Evolutionary conservation across 2,113 vertebrate species (phyloP).

Genomic region (Notiomystis cincta): DNA sequence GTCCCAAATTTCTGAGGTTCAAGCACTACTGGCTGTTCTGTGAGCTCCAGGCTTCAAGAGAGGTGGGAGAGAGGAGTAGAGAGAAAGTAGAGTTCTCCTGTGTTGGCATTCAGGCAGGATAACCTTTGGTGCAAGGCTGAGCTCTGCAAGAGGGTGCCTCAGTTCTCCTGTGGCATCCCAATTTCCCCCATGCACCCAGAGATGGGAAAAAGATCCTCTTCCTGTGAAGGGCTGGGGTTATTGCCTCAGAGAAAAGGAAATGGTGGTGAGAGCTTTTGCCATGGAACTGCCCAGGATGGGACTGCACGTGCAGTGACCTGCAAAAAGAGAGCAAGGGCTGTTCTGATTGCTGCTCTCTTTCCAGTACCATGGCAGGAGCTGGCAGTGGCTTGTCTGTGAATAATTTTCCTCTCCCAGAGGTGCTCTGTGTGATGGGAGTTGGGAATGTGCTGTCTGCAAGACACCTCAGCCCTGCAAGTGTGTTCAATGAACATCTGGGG

Average conservation of each 20-base stretch:
- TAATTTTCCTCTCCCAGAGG: neutral
- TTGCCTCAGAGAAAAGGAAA: neutral
- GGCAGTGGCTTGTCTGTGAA: rapidly evolving
- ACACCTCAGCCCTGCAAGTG: neutral
- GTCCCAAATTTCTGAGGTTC: neutral
- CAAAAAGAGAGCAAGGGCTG: neutral
- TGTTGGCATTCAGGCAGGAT: neutral
- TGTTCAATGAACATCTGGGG: neutral
- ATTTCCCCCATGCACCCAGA: neutral
- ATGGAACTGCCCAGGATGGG: neutral
- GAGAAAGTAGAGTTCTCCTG: neutral
- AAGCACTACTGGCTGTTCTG: neutral
- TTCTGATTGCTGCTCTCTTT: neutral
- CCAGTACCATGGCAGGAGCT: neutral
- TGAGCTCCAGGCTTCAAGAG: neutral
- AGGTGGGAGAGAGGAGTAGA: neutral
- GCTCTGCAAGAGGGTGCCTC: neutral
- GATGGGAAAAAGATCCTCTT: neutral
- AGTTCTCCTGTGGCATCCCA: neutral
- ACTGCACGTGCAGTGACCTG: neutral
- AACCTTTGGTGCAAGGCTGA: neutral
- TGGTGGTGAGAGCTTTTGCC: neutral
- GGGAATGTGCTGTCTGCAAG: neutral
- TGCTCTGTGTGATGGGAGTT: neutral
- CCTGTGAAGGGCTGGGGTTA: neutral